Percentiles rank a stretch among this genome's conserved stretches.
Conservation (phyloP, 2,113 vertebrate species). For the Bolborhynchus lineola region DNA sequence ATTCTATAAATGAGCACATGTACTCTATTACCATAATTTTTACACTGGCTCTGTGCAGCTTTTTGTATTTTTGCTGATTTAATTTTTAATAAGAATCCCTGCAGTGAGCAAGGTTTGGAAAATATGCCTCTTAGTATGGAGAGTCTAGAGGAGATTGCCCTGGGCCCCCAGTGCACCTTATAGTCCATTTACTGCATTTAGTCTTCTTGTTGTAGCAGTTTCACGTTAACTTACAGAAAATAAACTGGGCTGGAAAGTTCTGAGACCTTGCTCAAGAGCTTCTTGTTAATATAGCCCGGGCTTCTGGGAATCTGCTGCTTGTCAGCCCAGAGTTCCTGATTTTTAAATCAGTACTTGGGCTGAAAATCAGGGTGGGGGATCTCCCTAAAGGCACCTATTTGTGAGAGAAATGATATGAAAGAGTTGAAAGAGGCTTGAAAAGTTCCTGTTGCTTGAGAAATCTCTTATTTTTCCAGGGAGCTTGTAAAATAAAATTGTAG, state of each 20-base stretch:
- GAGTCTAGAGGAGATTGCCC: not conserved
- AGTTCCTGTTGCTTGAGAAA: slow-evolving; percentile 1
- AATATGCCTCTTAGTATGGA: not conserved
- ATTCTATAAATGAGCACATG: not conserved
- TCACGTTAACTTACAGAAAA: slow-evolving; percentile 38
- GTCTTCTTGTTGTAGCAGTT: not conserved
- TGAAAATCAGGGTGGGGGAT: not conserved
- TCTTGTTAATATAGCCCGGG: not conserved
- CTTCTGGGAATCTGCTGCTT: slow-evolving; percentile 16
- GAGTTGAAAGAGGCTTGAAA: not conserved
- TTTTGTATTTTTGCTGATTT: not conserved
- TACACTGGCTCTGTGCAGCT: not conserved
- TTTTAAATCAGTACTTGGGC: not conserved
- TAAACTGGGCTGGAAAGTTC: not conserved
- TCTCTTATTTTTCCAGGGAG: not conserved
- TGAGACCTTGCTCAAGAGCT: slow-evolving; percentile 12
- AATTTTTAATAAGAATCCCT: not conserved
- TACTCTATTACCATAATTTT: not conserved
- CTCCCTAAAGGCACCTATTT: not conserved
- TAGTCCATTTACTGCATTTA: not conserved
- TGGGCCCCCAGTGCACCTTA: not conserved
- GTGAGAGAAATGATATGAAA: not conserved
- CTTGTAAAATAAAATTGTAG: slow-evolving; percentile 1
- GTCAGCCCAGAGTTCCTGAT: not conserved
- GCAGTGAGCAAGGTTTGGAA: not conserved